Evolutionary conservation across 2,113 vertebrate genomes (phyloP).

Genomic region (Cyanoramphus novaezelandiae): DNA sequence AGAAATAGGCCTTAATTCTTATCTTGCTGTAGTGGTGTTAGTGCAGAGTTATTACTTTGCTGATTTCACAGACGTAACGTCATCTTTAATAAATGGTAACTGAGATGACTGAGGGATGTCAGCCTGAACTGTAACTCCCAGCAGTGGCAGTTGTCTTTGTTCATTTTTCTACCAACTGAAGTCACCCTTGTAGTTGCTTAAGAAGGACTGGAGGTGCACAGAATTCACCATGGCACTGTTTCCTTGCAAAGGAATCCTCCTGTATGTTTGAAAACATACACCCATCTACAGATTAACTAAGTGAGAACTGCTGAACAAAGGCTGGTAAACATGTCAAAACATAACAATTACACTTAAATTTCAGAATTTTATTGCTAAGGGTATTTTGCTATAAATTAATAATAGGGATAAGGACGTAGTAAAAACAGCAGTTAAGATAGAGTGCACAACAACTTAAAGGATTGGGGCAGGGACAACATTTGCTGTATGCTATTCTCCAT

Average conservation of each 20-base stretch:
- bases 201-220: neutral
- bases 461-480: neutral
- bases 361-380: conserved; percentile 60
- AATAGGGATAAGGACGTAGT: neutral
- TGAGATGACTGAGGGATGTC: neutral
- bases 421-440: neutral
- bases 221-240: neutral
- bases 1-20: conserved; percentile 9
- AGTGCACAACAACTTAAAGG: neutral
- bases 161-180: neutral
- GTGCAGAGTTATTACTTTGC: neutral
- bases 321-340: neutral
- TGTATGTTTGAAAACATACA: neutral
- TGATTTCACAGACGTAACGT: neutral
- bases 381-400: conserved; percentile 55
- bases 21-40: neutral
- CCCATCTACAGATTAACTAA: neutral
- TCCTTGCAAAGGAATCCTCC: neutral
- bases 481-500: neutral
- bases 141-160: neutral
- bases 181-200: neutral
- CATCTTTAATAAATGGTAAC: neutral
- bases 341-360: conserved; percentile 22
- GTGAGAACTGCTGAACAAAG: neutral
- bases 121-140: neutral